Conservation (phyloP, 1,140 invertebrate species). For the Drosophila guanche region DNA sequence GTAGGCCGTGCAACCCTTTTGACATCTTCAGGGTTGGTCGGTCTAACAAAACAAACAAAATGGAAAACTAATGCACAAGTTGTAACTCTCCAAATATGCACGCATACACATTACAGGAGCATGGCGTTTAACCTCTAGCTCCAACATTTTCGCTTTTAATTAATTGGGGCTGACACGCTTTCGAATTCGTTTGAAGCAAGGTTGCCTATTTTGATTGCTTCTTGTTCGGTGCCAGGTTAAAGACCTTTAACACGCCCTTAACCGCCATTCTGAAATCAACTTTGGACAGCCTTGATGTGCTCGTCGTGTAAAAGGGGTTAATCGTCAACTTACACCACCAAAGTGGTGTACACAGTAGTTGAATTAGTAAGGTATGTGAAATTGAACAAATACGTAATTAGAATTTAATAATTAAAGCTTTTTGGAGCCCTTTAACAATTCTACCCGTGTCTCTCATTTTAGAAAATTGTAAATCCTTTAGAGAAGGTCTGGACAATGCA, state of each 20-base stretch:
- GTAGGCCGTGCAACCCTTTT: constrained; percentile 41
- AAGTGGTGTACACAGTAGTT: not conserved
- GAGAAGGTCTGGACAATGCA: no score
- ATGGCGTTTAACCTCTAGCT: constrained; percentile 52
- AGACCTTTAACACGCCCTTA: constrained; percentile 2
- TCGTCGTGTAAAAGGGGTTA: constrained; percentile 51
- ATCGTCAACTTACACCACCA: constrained; percentile 44
- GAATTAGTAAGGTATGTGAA: no score
- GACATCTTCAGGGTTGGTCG: constrained; percentile 24
- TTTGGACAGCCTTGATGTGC: constrained; percentile 14
- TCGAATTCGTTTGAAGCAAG: constrained; percentile 17
- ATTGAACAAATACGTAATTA: no score
- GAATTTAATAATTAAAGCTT: no score
- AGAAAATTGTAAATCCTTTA: no score
- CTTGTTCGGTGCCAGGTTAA: constrained; percentile 17
- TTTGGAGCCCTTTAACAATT: no score
- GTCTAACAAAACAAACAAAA: constrained; percentile 36
- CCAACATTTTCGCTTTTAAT: constrained; percentile 54
- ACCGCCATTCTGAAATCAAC: constrained; percentile 3
- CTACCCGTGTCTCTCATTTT: no score
- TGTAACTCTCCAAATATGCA: constrained; percentile 41
- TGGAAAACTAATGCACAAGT: constrained; percentile 19
- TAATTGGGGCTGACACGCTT: constrained; percentile 53
- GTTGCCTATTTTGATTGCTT: constrained; percentile 54
- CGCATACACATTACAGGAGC: constrained; percentile 20